Evolutionary conservation across 2,113 vertebrate species (phyloP).

Genomic region (Pica pica): DNA sequence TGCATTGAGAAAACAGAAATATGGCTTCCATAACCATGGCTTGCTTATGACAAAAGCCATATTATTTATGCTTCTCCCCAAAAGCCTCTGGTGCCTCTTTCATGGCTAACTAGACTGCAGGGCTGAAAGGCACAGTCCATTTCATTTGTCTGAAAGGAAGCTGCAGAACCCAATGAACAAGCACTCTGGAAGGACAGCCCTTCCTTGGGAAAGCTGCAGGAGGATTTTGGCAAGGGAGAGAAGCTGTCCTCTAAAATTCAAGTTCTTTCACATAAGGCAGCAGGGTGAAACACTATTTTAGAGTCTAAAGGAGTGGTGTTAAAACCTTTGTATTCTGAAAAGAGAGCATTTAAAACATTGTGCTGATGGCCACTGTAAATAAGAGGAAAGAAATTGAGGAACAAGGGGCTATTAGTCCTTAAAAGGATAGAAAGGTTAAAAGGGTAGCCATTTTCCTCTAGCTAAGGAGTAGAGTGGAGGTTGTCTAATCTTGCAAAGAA

Average conservation of each 20-base stretch:
- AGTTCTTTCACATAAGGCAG: background rate
- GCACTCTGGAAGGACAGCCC: background rate
- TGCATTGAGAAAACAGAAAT: background rate
- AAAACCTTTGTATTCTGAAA: background rate
- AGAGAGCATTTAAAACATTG: background rate
- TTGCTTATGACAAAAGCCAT: background rate
- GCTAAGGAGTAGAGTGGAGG: background rate
- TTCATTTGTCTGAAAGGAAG: background rate
- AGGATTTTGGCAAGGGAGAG: background rate
- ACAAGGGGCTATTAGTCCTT: background rate
- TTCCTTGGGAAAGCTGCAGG: background rate
- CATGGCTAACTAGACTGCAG: background rate
- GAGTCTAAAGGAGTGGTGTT: background rate
- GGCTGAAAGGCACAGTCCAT: background rate
- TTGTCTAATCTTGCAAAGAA: constrained; percentile 5
- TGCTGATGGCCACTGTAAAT: background rate
- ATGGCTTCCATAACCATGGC: background rate
- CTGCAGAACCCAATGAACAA: background rate
- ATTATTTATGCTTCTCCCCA: background rate
- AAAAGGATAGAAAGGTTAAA: background rate
- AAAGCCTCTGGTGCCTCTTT: background rate
- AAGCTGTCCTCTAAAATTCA: background rate
- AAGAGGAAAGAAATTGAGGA: background rate
- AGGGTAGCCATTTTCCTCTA: background rate
- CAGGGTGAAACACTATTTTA: background rate